phyloP scores from a whole-genome alignment of 92 coral and sea anemone species.

The Muricea muricata region DNA sequence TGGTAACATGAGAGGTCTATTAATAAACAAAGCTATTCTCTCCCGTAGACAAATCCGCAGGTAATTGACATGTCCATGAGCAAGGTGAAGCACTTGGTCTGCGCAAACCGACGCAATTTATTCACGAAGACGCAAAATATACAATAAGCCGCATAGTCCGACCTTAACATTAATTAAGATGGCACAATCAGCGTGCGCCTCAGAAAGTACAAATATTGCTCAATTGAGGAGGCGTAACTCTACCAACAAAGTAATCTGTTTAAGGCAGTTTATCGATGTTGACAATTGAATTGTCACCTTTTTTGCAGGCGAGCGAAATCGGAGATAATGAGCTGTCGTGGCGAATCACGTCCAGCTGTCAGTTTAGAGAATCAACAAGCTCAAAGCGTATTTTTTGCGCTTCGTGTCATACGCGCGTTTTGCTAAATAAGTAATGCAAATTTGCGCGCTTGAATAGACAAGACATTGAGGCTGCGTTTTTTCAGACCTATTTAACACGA shows the following conservation, averaged over 20 bases:
- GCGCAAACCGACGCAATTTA: constrained; percentile 20
- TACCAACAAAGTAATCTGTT: constrained; percentile 33
- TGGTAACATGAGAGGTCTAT: constrained; percentile 39
- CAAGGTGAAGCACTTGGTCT: not conserved
- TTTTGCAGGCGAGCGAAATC: constrained; percentile 43
- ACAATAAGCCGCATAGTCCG: not conserved
- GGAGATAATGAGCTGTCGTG: constrained; percentile 32
- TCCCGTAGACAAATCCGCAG: constrained; percentile 34
- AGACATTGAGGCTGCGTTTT: too few relatives aligned
- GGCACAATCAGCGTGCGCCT: constrained; percentile 1
- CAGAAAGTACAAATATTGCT: constrained; percentile 7
- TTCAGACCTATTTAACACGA: too few relatives aligned
- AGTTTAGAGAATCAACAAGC: constrained; percentile 17
- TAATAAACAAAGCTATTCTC: constrained; percentile 17
- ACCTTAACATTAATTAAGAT: not conserved
- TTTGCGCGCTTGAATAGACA: too few relatives aligned
- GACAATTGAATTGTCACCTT: constrained; percentile 56
- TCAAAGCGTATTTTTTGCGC: not conserved
- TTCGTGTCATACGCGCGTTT: too few relatives aligned
- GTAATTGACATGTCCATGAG: constrained; percentile 31
- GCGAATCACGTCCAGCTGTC: constrained; percentile 48
- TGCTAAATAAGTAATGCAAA: too few relatives aligned
- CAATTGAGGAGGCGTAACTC: constrained; percentile 42
- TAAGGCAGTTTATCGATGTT: constrained; percentile 40
- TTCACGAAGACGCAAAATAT: not conserved